These are phyloP conservation scores for Aspidoscelis tigris DNA, from an alignment of 2,113 vertebrate species.

Conservation along the genomic window DNA sequence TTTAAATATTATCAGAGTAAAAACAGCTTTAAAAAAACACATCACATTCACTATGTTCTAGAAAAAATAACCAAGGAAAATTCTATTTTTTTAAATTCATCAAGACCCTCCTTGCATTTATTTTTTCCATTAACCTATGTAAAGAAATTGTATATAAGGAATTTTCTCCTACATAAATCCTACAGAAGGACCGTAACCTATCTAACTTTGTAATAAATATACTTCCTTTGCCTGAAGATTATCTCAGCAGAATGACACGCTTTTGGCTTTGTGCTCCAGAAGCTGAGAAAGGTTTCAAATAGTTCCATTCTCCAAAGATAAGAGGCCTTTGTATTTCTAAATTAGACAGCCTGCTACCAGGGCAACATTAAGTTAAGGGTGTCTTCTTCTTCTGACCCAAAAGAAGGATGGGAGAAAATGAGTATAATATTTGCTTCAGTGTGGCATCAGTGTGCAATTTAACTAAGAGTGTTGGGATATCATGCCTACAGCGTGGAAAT, in stretches of 20 bases:
- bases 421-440: conserved; percentile 31
- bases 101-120: neutral
- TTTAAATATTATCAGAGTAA: neutral
- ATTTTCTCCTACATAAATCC: neutral
- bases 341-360: conserved; percentile 33
- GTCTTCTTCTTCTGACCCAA: conserved; percentile 12
- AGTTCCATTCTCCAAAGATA: neutral
- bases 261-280: neutral
- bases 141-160: neutral
- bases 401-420: conserved; percentile 5
- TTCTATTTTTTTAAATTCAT: neutral
- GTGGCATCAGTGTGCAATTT: conserved; percentile 21
- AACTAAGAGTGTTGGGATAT: conserved; percentile 43
- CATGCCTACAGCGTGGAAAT: conserved; percentile 51
- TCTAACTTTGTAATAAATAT: neutral
- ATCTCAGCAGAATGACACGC: neutral
- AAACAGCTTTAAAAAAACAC: neutral
- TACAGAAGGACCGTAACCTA: neutral
- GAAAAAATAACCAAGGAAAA: neutral
- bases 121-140: neutral
- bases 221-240: neutral
- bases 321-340: conserved; percentile 46
- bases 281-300: neutral
- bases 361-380: conserved; percentile 22
- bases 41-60: neutral